These are phyloP conservation scores for Otocyon megalotis DNA, from an alignment of 2,113 vertebrate genomes.

Conservation along the genomic window DNA sequence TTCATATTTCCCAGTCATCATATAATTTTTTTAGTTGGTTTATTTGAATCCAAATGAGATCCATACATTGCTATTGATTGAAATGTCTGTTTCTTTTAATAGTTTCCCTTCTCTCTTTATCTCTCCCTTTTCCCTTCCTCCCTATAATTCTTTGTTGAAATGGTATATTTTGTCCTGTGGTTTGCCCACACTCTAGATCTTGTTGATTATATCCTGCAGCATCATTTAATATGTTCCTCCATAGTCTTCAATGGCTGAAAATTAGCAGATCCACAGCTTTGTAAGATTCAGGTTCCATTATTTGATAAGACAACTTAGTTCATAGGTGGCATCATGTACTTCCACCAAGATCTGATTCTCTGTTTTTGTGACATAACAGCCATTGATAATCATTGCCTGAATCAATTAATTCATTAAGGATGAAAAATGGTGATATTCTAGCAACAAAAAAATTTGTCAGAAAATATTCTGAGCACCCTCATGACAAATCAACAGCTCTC, in stretches of 20 bases:
- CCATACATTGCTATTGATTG: neutral
- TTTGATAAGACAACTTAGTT: constrained; percentile 8
- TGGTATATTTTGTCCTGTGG: neutral
- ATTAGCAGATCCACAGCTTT: neutral
- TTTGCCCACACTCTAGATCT: neutral
- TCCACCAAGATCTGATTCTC: neutral
- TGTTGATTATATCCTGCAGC: neutral
- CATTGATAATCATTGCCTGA: neutral
- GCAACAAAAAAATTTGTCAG: neutral
- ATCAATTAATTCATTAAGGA: neutral
- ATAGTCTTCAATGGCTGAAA: neutral
- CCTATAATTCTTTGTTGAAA: neutral
- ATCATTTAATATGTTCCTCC: neutral
- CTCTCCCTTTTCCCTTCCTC: neutral
- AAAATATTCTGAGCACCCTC: neutral
- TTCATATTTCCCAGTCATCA: neutral
- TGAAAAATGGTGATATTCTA: neutral
- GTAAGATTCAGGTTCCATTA: neutral
- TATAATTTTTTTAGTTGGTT: neutral
- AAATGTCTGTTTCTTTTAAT: neutral
- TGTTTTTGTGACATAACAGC: neutral
- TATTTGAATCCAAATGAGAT: constrained; percentile 25
- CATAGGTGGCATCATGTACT: neutral
- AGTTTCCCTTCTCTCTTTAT: neutral
- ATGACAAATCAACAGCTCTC: neutral